phyloP scores from a whole-genome alignment of 2,888 invertebrate genomes.

The Limnephilus auricula region DNA sequence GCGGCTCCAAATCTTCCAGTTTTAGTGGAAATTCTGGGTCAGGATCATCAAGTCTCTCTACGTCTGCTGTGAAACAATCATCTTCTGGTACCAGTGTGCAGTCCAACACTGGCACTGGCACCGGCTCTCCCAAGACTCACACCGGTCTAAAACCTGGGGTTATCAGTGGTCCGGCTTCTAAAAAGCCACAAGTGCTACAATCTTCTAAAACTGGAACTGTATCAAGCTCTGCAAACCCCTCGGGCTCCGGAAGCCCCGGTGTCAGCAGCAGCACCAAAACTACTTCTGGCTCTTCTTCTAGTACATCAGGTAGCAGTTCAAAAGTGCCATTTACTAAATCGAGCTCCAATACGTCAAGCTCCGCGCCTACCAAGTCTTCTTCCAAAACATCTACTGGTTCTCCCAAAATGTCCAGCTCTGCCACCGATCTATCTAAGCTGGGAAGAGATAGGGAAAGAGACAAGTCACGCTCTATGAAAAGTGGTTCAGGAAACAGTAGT shows the following conservation, averaged over 20 bases:
- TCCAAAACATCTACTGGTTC: conserved; percentile 79
- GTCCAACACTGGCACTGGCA: conserved; percentile 78
- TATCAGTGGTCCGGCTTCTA: conserved; percentile 91
- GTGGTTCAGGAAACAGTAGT: conserved; percentile 70
- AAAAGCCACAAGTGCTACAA: conserved; percentile 84
- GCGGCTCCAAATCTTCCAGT: conserved; percentile 63
- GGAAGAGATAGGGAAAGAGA: conserved; percentile 79
- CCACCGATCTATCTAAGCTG: conserved; percentile 77
- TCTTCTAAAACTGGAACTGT: conserved; percentile 74
- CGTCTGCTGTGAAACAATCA: conserved; percentile 75
- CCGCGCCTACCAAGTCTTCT: conserved; percentile 67
- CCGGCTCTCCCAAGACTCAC: conserved; percentile 87
- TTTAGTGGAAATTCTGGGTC: conserved; percentile 69
- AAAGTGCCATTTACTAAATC: conserved; percentile 77
- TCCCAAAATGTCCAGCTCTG: conserved; percentile 78
- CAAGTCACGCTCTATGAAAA: conserved; percentile 79
- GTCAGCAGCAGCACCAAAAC: conserved; percentile 63
- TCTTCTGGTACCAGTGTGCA: conserved; percentile 73
- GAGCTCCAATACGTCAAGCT: conserved; percentile 70
- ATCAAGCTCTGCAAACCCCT: conserved; percentile 71
- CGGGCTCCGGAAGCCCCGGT: conserved; percentile 66
- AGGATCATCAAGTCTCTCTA: conserved; percentile 69
- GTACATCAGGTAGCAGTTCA: conserved; percentile 70
- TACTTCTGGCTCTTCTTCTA: conserved; percentile 69
- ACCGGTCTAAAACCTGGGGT: conserved; percentile 92